These are phyloP conservation scores for Acleris holmiana DNA, from an alignment of 2,888 invertebrate genomes.

Conservation along the genomic window DNA sequence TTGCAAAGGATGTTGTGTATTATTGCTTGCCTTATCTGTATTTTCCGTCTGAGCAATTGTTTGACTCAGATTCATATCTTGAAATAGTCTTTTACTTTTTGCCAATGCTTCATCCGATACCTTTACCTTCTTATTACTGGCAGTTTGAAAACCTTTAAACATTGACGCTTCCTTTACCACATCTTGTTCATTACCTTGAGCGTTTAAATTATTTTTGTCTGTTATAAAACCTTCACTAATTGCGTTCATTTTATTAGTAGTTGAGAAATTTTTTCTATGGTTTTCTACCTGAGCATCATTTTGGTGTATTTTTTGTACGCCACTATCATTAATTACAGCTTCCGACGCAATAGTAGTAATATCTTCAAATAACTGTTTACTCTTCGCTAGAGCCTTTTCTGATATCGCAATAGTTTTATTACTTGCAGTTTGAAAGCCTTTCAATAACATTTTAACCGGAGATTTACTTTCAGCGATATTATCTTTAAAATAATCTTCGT, in stretches of 20 bases:
- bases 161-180: constrained; percentile 2
- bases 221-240: neutral
- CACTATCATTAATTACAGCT: neutral
- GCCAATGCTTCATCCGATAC: constrained; percentile 53
- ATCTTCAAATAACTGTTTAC: constrained; percentile 55
- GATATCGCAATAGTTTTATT: constrained; percentile 64
- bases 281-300: neutral
- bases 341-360: constrained; percentile 18
- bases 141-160: constrained; percentile 50
- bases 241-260: too few species aligned
- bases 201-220: neutral
- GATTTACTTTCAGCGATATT: constrained; percentile 3
- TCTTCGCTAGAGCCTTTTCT: constrained; percentile 51
- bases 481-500: constrained; percentile 20
- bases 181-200: neutral
- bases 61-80: constrained; percentile 45
- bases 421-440: constrained; percentile 65
- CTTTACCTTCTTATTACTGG: constrained; percentile 51
- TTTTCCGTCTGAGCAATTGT: neutral
- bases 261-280: too few species aligned
- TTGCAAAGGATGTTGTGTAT: neutral
- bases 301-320: neutral
- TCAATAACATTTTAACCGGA: constrained; percentile 27
- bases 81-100: constrained; percentile 55
- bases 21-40: neutral